These are phyloP conservation scores for Oncorhynchus mykiss DNA, from an alignment of 2,113 vertebrate genomes.

Conservation along the genomic window DNA sequence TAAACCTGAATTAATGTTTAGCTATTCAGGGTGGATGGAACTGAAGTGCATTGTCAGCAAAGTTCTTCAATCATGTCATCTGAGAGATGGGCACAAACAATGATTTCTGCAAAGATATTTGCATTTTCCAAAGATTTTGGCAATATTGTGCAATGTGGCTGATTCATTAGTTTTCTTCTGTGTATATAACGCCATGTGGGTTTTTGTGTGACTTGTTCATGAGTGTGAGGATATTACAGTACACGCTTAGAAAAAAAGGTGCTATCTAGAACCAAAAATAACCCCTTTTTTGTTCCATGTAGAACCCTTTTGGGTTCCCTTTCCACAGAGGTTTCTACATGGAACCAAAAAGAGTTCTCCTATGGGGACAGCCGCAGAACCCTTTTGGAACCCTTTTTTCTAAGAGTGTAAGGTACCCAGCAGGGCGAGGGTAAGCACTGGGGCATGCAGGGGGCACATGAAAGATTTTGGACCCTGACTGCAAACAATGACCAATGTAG, in stretches of 20 bases:
- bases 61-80: neutral
- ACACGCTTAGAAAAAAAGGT: no score
- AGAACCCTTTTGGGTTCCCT: no score
- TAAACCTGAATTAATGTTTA: neutral
- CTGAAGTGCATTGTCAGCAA: conserved; percentile 4
- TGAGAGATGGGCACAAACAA: neutral
- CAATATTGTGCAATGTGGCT: neutral
- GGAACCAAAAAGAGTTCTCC: no score
- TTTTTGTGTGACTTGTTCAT: neutral
- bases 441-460: neutral
- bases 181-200: neutral
- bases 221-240: no score
- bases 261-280: no score
- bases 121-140: no score
- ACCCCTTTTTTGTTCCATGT: no score
- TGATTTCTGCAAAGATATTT: no score
- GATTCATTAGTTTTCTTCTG: neutral
- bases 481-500: neutral
- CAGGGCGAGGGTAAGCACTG: neutral
- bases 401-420: no score
- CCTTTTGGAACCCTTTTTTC: no score
- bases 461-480: neutral
- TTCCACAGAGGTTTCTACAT: no score
- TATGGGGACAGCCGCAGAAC: no score
- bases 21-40: neutral